A percentile compares a stretch with the other conserved stretches of the same genome.
These are phyloP conservation scores for Sinocyclocheilus anophthalmus DNA, from an alignment of 2,113 vertebrate genomes.

Conservation along the genomic window DNA sequence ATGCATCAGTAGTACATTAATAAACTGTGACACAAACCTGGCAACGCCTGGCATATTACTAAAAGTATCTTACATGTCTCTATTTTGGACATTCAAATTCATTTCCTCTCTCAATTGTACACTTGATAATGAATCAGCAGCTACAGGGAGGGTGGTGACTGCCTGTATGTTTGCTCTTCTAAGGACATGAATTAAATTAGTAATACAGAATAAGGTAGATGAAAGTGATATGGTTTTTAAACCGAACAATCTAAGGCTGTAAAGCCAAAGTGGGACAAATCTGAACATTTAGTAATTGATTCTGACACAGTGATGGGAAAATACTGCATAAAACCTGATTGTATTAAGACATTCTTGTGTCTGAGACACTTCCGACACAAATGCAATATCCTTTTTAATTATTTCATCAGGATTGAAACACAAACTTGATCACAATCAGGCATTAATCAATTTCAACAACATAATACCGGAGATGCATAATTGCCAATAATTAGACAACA, in stretches of 20 bases:
- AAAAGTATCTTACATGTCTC: slow-evolving; percentile 28
- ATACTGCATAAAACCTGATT: not conserved
- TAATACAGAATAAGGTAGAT: not conserved
- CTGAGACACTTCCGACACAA: not conserved
- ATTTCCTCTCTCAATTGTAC: slow-evolving; percentile 49
- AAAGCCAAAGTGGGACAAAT: not conserved
- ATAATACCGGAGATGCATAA: not conserved
- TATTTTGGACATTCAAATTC: slow-evolving; percentile 55
- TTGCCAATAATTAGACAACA: not conserved
- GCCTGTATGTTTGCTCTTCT: not conserved
- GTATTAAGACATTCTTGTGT: not conserved
- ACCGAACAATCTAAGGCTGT: not conserved
- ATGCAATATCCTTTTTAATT: slow-evolving; percentile 17
- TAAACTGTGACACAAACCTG: not conserved
- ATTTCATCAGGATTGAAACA: not conserved
- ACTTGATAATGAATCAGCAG: slow-evolving; percentile 42
- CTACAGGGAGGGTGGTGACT: slow-evolving; percentile 27
- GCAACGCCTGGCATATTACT: not conserved
- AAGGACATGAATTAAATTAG: not conserved
- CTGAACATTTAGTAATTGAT: not conserved
- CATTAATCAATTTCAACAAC: not conserved
- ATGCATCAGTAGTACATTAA: slow-evolving; percentile 42
- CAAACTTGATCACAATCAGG: not conserved
- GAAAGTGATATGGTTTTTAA: not conserved
- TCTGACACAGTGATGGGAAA: not conserved